phyloP scores from a whole-genome alignment of 2,113 vertebrate species.

The Phaethon lepturus region DNA sequence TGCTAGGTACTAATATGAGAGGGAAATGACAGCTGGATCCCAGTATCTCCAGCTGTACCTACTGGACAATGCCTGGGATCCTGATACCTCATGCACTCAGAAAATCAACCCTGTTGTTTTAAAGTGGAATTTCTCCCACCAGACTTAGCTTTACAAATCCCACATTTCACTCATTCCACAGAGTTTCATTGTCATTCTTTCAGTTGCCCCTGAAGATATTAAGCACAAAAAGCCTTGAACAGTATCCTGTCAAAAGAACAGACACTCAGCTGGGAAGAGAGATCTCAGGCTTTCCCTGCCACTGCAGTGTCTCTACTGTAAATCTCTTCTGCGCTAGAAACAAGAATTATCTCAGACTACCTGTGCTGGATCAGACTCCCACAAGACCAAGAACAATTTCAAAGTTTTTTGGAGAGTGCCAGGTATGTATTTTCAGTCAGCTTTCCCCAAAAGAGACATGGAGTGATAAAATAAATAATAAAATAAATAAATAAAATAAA shows the following conservation, averaged over 20 bases:
- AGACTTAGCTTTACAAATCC: background rate
- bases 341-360: background rate
- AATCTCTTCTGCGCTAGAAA: background rate
- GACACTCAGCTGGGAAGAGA: background rate
- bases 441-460: background rate
- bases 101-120: background rate
- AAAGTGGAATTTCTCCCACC: background rate
- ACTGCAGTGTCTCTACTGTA: background rate
- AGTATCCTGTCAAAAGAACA: background rate
- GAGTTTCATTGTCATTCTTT: background rate
- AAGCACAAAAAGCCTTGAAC: background rate
- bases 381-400: background rate
- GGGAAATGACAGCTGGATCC: background rate
- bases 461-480: background rate
- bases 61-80: background rate
- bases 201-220: background rate
- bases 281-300: background rate
- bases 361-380: background rate
- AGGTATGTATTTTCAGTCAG: background rate
- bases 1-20: background rate
- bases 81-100: background rate
- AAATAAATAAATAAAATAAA: background rate
- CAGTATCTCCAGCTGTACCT: background rate
- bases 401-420: background rate
- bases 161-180: background rate